These are phyloP conservation scores for Tetramorium simillimum DNA, from an alignment of 1,140 invertebrate genomes.

Conservation along the genomic window DNA sequence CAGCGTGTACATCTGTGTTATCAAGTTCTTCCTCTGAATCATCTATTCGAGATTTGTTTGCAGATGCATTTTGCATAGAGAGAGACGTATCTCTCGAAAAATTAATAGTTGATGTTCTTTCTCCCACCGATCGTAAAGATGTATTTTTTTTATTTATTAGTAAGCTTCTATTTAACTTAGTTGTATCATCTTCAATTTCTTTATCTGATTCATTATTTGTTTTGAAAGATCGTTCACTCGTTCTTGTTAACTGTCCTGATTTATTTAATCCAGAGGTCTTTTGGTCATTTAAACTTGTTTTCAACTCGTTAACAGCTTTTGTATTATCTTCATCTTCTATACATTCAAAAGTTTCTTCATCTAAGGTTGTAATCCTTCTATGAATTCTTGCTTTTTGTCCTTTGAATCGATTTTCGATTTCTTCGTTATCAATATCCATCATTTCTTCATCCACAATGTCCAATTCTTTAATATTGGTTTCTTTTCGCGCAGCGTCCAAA, in stretches of 20 bases:
- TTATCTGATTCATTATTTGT: not conserved
- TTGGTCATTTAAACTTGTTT: not conserved
- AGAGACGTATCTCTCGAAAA: not conserved
- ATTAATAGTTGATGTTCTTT: constrained; percentile 24
- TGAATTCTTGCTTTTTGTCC: not conserved
- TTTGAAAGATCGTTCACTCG: not conserved
- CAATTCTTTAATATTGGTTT: not conserved
- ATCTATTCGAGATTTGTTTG: constrained; percentile 16
- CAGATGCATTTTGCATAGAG: not conserved
- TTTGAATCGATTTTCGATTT: not conserved
- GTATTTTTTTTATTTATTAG: not conserved
- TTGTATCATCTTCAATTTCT: not conserved
- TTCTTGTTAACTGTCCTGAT: not conserved
- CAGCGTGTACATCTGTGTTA: not conserved
- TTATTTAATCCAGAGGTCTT: not conserved
- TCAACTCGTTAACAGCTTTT: not conserved
- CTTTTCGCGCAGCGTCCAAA: not conserved
- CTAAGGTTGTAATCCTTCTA: not conserved
- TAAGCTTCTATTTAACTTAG: not conserved
- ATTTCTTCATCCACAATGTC: not conserved
- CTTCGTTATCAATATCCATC: not conserved
- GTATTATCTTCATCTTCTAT: not conserved
- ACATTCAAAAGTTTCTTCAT: not conserved
- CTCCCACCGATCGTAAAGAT: constrained; percentile 4
- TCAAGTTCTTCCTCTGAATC: not conserved